These are phyloP conservation scores for Cirrhinus mrigala DNA, from an alignment of 2,797 vertebrate genomes.

Conservation along the genomic window DNA sequence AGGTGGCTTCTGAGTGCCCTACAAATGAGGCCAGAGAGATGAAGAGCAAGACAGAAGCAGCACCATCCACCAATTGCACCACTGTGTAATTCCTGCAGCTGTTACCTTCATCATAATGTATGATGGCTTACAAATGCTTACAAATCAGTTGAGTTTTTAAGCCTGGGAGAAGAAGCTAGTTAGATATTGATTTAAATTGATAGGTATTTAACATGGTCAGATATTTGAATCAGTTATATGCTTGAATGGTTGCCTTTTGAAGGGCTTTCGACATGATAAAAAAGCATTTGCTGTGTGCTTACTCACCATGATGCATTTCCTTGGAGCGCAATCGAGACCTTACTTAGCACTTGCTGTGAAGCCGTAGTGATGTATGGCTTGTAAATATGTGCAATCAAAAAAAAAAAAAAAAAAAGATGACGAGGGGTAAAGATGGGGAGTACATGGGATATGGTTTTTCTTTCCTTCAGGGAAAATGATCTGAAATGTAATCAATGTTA, in stretches of 20 bases:
- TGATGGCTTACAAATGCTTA: not conserved
- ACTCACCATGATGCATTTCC: not conserved
- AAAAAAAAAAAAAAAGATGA: not conserved
- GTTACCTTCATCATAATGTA: not conserved
- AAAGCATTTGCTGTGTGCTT: conserved; percentile 22
- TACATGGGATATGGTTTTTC: not conserved
- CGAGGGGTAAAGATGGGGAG: not conserved
- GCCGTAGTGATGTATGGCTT: conserved; percentile 13
- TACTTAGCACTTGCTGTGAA: conserved; percentile 2
- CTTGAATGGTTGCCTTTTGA: not conserved
- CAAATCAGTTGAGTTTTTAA: not conserved
- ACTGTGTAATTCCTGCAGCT: conserved; percentile 81
- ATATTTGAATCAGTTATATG: not conserved
- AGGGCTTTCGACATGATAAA: not conserved
- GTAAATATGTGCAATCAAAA: conserved; percentile 31
- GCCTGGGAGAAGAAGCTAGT: not conserved
- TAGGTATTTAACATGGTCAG: not conserved
- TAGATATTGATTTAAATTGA: not conserved
- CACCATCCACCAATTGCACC: conserved; percentile 92
- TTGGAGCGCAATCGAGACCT: not conserved
- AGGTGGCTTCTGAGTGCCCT: conserved; percentile 73
- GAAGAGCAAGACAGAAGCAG: conserved; percentile 86
- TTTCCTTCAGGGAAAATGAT: not conserved
- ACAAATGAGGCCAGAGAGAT: conserved; percentile 85
- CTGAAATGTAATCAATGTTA: conserved; percentile 4